Conservation (phyloP, 2,113 vertebrate species). For the Pterocles burchelli region DNA sequence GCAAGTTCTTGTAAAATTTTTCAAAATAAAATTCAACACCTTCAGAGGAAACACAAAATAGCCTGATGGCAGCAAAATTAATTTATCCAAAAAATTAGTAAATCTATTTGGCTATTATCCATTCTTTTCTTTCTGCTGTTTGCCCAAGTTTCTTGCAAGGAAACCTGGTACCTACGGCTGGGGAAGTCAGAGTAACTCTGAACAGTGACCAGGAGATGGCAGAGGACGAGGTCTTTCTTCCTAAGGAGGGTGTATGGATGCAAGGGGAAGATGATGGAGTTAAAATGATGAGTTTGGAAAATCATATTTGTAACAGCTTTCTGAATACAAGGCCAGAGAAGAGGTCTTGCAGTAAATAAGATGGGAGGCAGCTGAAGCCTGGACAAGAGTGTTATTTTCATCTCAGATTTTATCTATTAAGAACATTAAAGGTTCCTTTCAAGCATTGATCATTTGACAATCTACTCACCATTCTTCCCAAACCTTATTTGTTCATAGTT, state of each 20-base stretch:
- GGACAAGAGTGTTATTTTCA: background rate
- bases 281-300: background rate
- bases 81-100: background rate
- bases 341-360: background rate
- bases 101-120: background rate
- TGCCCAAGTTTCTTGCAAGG: background rate
- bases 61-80: background rate
- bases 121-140: background rate
- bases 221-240: background rate
- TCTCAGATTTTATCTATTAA: background rate
- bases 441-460: background rate
- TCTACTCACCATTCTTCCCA: background rate
- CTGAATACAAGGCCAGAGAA: background rate
- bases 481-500: background rate
- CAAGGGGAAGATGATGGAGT: background rate
- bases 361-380: background rate
- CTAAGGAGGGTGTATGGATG: fast-evolving
- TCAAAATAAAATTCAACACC: background rate
- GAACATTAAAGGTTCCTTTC: background rate
- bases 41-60: background rate
- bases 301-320: background rate
- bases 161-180: background rate
- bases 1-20: background rate
- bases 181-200: background rate
- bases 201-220: background rate